Base-by-base conservation (phyloP, 2,797 vertebrate genomes). In the Aeoliscus strigatus region DNA sequence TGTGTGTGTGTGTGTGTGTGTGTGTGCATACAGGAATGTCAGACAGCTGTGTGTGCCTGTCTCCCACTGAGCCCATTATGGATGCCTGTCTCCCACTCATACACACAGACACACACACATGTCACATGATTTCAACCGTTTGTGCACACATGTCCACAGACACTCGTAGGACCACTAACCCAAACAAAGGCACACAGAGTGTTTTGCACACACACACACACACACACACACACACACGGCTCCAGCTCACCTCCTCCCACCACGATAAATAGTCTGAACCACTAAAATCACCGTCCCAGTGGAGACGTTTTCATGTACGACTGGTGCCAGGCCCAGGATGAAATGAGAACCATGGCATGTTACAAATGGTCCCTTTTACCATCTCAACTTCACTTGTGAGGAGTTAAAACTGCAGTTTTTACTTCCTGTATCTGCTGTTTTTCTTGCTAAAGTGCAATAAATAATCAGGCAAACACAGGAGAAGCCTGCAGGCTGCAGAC, bases 21-120 rank as follows among this genome's bases (percentile, higher is more conserved):
- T 28, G 18, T 29, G 14, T 27, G 24, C 27, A 38, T 39, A 51
- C 31, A 75, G 76, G 77, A 84, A 82, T 86, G 77, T 61, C 51
- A n/a, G n/a, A n/a, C n/a, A n/a, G n/a, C n/a, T 49, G 44, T 3
- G 49, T 66, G 60, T 40, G 25, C 42, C 48, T n/a, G 4, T 42
- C 61, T 63, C 69, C 73, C 70, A 67, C 56, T 32, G 66, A 68
- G 76, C 57, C 56, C 39, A 26, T 60, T 37, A 47, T 47, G 31
- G 43, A 30, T 66, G 30, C 32, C 38, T 30, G 18, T 16, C 44
- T 25, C 46, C 11, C 13, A 6, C 35, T 31, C 37, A 30, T 44
- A 31, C 44, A 42, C 24, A n/a, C 24, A 8, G 16, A 8, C 32
- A 26, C 45, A 28, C 48, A 27, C 40, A 11, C 7, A 4, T 6